These are phyloP conservation scores for Seladonia tumulorum DNA, from an alignment of 2,888 invertebrate genomes.

Conservation along the genomic window DNA sequence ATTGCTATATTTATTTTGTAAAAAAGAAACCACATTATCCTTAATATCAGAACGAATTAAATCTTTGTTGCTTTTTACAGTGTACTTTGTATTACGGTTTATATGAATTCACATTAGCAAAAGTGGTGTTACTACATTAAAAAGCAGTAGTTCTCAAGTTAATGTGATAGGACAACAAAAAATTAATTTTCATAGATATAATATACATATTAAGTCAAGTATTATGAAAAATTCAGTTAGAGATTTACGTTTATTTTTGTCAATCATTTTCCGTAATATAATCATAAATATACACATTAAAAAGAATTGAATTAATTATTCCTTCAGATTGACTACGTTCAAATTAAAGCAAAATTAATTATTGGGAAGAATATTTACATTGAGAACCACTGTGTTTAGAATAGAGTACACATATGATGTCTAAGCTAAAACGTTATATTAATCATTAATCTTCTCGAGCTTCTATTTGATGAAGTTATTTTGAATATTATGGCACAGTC, in stretches of 20 bases:
- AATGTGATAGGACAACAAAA: not conserved
- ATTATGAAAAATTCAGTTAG: not conserved
- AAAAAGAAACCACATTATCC: constrained; percentile 41
- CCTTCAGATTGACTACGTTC: not conserved
- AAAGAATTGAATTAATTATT: not conserved
- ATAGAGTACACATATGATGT: constrained; percentile 38
- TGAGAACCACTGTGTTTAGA: constrained; percentile 43
- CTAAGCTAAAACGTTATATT: constrained; percentile 54
- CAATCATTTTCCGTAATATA: not conserved
- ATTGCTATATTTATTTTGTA: constrained; percentile 47
- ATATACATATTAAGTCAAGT: not conserved
- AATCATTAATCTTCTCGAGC: constrained; percentile 45
- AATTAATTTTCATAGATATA: constrained; percentile 1
- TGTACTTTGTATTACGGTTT: constrained; percentile 35
- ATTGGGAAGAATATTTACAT: not conserved
- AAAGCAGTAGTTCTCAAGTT: constrained; percentile 42
- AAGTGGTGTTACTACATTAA: constrained; percentile 35
- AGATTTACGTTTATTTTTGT: not conserved
- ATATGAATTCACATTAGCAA: constrained; percentile 39
- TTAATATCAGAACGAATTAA: constrained; percentile 44
- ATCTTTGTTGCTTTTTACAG: constrained; percentile 45
- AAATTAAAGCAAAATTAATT: not conserved
- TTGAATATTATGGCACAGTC: constrained; percentile 65
- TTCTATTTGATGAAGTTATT: constrained; percentile 61
- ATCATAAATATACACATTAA: not conserved